Conservation (phyloP, 2,888 invertebrate genomes). For the Nasonia oneida region DNA sequence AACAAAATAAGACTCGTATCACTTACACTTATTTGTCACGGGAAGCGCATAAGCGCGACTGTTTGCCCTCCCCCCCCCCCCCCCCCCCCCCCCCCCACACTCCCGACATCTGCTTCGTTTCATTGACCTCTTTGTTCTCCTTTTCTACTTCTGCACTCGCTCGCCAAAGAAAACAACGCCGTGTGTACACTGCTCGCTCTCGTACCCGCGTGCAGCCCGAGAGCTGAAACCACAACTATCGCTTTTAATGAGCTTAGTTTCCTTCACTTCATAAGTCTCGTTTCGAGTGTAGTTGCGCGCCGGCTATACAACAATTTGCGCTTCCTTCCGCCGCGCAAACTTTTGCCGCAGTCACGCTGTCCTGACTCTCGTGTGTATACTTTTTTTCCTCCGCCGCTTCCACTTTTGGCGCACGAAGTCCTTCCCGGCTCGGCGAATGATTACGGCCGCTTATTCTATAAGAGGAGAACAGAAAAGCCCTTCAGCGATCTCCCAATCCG, state of each 20-base stretch:
- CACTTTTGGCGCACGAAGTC: too few relatives aligned
- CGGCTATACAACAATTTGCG: conserved; percentile 42
- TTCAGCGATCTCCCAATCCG: too few relatives aligned
- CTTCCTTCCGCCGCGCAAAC: conserved; percentile 48
- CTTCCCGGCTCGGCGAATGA: not conserved
- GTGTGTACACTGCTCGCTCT: not conserved
- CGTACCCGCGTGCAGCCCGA: not conserved
- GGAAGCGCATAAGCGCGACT: not conserved
- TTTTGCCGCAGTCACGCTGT: not conserved
- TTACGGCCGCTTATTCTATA: not conserved
- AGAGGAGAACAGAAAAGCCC: not conserved
- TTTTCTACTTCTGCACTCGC: not conserved
- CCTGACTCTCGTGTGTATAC: not conserved
- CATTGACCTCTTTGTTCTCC: conserved; percentile 27
- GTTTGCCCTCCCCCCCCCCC: not conserved
- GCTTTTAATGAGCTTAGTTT: conserved; percentile 57
- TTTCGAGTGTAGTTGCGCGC: conserved; percentile 24
- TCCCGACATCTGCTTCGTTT: conserved; percentile 39
- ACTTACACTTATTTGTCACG: not conserved
- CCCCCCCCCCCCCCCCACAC: not conserved
- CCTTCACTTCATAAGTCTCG: conserved; percentile 43
- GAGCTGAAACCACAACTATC: conserved; percentile 43
- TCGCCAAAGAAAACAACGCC: conserved; percentile 29
- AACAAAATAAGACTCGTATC: not conserved
- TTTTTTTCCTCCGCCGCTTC: not conserved